Conservation (phyloP, 2,113 vertebrate species). For the Mustela lutreola region DNA sequence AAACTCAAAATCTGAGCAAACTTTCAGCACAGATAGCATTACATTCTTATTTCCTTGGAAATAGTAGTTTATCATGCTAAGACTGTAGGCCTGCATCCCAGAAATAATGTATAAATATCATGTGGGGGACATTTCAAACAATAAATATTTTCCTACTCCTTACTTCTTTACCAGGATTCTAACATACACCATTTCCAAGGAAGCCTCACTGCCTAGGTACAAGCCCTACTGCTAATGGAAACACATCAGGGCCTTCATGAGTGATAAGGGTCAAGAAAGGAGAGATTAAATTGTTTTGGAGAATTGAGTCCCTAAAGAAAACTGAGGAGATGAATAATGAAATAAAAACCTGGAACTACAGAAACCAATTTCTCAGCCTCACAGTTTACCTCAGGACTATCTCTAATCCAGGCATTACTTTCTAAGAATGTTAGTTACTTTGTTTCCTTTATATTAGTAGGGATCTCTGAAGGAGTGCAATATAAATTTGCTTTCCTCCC, state of each 20-base stretch:
- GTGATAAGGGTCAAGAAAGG: background rate
- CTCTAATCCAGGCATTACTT: background rate
- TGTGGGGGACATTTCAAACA: background rate
- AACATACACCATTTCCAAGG: background rate
- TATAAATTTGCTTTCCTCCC: background rate
- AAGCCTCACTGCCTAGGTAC: background rate
- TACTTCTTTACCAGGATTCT: background rate
- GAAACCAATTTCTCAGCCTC: background rate
- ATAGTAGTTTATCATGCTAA: background rate
- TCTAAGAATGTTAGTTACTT: background rate
- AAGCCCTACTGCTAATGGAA: background rate
- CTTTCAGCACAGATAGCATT: background rate
- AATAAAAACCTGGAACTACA: background rate
- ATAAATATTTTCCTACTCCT: background rate
- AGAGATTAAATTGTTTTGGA: background rate
- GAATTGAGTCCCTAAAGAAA: background rate
- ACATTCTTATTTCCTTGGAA: background rate
- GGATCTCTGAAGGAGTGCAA: background rate
- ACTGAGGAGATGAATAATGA: background rate
- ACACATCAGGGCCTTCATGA: background rate
- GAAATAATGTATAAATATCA: background rate
- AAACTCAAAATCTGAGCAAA: background rate
- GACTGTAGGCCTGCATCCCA: background rate
- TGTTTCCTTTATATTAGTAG: background rate
- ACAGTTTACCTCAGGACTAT: background rate